Evolutionary conservation across 2,113 vertebrate species (phyloP), one percentile per base, ranked within the genome.

Genomic region (Salvelinus fontinalis): DNA sequence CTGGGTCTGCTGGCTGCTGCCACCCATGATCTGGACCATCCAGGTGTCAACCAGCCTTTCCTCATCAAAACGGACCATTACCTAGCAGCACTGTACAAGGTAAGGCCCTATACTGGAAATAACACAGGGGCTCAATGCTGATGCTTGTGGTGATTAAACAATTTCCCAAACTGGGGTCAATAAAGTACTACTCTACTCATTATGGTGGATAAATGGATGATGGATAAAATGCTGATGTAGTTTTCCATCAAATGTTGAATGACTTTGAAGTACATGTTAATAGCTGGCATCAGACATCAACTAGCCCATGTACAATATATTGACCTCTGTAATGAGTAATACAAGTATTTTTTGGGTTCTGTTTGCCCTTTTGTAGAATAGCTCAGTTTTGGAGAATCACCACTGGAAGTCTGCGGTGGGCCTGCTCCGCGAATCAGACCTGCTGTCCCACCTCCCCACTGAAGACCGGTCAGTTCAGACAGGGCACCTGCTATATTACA

Each of bases 361-460:
- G 62, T 69, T 34, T 76, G 44, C 48, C 24, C 11, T 64, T 7
- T 34, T 80, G 22, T 89, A 96, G 95, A 95, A 95, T 93, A 95
- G 93, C 93, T 96, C 95, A 91, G 95, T 96, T 87, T 82, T 96
- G 86, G 95, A 96, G 88, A 95, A 95, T 87, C 95, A 96, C 90
- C 95, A 96, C 91, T 96, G 95, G 95, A 94, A 94, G 87, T 96
- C 95, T 7, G 95, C 95, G 76, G 95, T 96, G 89, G 94, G 95
- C 34, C 82, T 96, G 80, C 90, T 96, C 84, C 92, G 95, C 89
- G 95, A 96, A 83, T 95, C 95, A 2, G 93, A 92, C 78, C 91
- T 96, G 85, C 94, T 96, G 92, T 92, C 94, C 88, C 95, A 96
- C 73, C 88, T 96, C 88, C 91, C 93, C 11, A 66, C 93, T 82